Conservation (phyloP, 1,140 invertebrate species). For the Lucilia sericata region DNA sequence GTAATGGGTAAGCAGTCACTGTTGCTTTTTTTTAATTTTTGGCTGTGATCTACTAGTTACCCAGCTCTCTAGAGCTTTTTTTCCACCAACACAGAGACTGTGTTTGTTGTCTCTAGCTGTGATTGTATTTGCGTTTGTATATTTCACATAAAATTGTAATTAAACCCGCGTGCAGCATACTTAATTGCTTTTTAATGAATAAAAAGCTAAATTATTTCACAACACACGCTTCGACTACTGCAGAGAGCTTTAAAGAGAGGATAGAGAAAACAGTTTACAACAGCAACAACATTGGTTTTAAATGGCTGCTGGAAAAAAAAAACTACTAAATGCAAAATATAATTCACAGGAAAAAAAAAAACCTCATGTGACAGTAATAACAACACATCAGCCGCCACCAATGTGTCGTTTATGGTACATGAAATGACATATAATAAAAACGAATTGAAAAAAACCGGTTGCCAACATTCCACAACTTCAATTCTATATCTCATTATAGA, state of each 20-base stretch:
- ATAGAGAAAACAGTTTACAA: neutral
- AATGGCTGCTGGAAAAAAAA: neutral
- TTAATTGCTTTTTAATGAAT: slow-evolving; percentile 44
- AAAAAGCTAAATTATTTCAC: slow-evolving; percentile 27
- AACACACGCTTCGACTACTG: neutral
- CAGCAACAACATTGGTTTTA: neutral
- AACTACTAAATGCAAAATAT: neutral
- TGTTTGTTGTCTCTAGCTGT: slow-evolving; percentile 1
- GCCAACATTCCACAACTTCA: neutral
- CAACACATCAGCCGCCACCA: slow-evolving; percentile 18
- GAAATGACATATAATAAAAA: neutral
- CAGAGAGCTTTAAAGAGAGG: neutral
- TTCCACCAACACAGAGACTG: neutral
- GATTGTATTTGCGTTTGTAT: neutral
- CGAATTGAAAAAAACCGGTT: neutral
- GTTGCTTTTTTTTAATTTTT: neutral
- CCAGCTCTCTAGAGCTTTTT: neutral
- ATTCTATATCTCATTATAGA: neutral
- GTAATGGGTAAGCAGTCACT: neutral
- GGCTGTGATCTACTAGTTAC: neutral
- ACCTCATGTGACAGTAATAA: slow-evolving; percentile 19
- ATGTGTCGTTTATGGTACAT: neutral
- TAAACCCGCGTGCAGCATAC: slow-evolving; percentile 40
- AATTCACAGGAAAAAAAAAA: neutral
- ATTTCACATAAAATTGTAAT: slow-evolving; percentile 36